These are phyloP conservation scores for Drosophila quadrilineata DNA, from an alignment of 1,140 invertebrate genomes.

Conservation along the genomic window DNA sequence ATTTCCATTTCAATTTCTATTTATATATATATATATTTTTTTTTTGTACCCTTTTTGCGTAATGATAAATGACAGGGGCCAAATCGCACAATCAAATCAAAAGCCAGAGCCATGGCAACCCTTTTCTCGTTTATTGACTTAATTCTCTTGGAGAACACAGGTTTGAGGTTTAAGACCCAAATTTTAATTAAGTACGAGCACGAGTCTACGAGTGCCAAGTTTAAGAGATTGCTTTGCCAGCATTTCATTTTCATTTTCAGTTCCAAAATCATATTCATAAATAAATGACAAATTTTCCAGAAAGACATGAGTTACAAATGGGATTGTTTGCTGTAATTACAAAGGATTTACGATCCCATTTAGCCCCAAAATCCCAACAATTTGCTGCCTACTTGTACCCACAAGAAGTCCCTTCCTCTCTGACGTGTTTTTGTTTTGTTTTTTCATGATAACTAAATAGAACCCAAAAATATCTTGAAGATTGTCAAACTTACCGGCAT, in stretches of 20 bases:
- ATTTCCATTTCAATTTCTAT: no score
- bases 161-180: conserved; percentile 22
- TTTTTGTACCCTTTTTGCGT: conserved; percentile 22
- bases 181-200: conserved; percentile 74
- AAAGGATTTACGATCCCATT: conserved; percentile 68
- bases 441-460: no score
- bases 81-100: conserved; percentile 72
- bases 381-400: neutral
- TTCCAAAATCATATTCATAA: conserved; percentile 73
- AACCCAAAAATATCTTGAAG: no score
- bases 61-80: conserved; percentile 68
- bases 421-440: no score
- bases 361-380: conserved; percentile 7
- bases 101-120: conserved; percentile 52
- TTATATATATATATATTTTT: no score
- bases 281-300: conserved; percentile 73
- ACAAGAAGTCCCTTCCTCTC: no score
- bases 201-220: neutral
- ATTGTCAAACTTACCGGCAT: conserved; percentile 87
- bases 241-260: conserved; percentile 54
- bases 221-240: no score
- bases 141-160: conserved; percentile 28
- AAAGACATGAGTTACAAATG: conserved; percentile 49
- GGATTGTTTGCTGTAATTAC: conserved; percentile 55
- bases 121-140: conserved; percentile 70